Conservation (phyloP, 2,888 invertebrate species). For the Operophtera brumata region DNA sequence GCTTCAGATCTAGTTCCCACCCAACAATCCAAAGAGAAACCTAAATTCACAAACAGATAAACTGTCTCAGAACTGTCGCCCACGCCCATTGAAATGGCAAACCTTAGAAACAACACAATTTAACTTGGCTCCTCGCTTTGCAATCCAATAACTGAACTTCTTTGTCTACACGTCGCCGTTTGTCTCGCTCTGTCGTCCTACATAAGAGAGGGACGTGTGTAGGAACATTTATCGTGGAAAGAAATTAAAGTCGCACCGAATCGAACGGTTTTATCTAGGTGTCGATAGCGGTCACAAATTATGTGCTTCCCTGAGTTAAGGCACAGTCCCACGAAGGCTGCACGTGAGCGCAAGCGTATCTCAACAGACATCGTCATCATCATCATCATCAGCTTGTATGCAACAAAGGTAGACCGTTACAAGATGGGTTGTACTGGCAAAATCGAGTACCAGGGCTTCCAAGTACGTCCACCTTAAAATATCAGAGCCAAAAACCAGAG, state of each 20-base stretch:
- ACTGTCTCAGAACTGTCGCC: slow-evolving; percentile 21
- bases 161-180: slow-evolving; percentile 52
- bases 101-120: slow-evolving; percentile 46
- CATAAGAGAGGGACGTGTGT: slow-evolving; percentile 51
- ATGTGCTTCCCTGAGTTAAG: slow-evolving; percentile 70
- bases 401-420: too few species aligned
- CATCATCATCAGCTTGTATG: too few species aligned
- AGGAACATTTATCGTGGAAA: slow-evolving; percentile 71
- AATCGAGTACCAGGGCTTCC: too few species aligned
- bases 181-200: slow-evolving; percentile 44
- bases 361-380: too few species aligned
- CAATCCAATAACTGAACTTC: slow-evolving; percentile 62
- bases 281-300: slow-evolving; percentile 79
- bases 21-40: slow-evolving; percentile 17
- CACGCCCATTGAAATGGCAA: slow-evolving; percentile 23
- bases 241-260: slow-evolving; percentile 78
- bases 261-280: slow-evolving; percentile 77
- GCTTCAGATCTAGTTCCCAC: not conserved
- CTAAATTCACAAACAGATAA: slow-evolving; percentile 30
- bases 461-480: too few species aligned
- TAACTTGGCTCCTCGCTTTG: slow-evolving; percentile 37
- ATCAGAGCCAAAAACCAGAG: too few species aligned
- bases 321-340: slow-evolving; percentile 24
- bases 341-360: too few species aligned
- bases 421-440: too few species aligned